Conservation (phyloP, 2,113 vertebrate genomes). For the Podarcis cretensis region DNA sequence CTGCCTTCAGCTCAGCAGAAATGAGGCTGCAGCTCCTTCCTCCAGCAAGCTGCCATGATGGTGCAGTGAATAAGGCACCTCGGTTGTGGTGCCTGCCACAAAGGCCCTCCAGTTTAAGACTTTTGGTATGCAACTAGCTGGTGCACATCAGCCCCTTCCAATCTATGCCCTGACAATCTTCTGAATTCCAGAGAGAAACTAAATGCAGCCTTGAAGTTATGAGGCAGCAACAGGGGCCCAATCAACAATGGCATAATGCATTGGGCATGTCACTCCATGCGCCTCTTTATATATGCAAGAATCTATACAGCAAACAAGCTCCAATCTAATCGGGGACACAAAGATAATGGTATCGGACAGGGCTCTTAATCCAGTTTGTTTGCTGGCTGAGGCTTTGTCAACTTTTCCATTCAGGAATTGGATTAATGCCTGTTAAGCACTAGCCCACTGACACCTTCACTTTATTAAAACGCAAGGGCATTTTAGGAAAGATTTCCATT, state of each 20-base stretch:
- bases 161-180: neutral
- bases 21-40: neutral
- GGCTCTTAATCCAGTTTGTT: slow-evolving; percentile 29
- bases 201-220: neutral
- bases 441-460: slow-evolving; percentile 12
- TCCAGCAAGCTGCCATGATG: neutral
- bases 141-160: neutral
- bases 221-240: neutral
- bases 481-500: slow-evolving; percentile 42
- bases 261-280: neutral
- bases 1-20: neutral
- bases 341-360: slow-evolving; percentile 47
- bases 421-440: slow-evolving; percentile 36
- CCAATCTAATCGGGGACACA: slow-evolving; percentile 6
- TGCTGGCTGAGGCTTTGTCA: slow-evolving; percentile 40
- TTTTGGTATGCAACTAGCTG: neutral
- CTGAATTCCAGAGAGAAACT: neutral
- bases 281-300: slow-evolving; percentile 9
- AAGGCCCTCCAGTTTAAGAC: neutral
- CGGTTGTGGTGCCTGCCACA: neutral
- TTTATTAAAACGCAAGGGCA: slow-evolving; percentile 35
- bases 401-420: slow-evolving; percentile 50
- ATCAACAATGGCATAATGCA: neutral
- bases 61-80: neutral
- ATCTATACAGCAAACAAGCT: slow-evolving; percentile 29